These are phyloP conservation scores for Ramazzottius varieornatus DNA, from an alignment of 2,888 invertebrate species.

Conservation along the genomic window DNA sequence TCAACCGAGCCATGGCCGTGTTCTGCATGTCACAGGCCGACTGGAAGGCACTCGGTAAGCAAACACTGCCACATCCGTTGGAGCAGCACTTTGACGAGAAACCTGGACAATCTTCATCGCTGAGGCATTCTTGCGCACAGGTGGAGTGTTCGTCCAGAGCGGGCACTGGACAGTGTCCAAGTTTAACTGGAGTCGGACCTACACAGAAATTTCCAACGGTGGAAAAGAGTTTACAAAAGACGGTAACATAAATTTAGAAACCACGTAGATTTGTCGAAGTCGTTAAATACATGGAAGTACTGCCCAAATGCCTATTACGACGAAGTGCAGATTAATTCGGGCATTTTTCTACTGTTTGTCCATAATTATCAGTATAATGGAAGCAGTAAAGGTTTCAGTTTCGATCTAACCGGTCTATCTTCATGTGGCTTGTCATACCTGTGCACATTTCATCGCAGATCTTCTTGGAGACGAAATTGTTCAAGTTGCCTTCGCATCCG, in stretches of 20 bases:
- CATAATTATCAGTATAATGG: not conserved
- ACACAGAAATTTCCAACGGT: not conserved
- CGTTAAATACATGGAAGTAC: no score
- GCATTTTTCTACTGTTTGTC: not conserved
- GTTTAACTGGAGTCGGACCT: not conserved
- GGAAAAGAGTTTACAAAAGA: not conserved
- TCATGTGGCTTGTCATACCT: no score
- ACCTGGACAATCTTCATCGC: not conserved
- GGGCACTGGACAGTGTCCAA: slow-evolving; percentile 1
- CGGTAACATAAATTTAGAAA: not conserved
- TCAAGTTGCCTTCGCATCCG: slow-evolving; percentile 20
- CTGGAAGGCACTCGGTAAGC: not conserved
- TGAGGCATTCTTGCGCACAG: not conserved
- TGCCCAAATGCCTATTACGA: no score
- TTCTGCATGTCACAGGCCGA: not conserved
- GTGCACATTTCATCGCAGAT: not conserved
- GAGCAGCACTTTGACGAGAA: not conserved
- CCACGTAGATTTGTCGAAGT: no score
- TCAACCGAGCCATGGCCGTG: not conserved
- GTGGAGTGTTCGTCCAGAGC: not conserved
- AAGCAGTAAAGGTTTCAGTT: no score
- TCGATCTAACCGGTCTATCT: no score
- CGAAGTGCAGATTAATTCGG: not conserved
- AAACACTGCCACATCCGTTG: not conserved
- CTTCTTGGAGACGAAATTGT: slow-evolving; percentile 11